Evolutionary conservation across 2,113 vertebrate genomes (phyloP).

Genomic region (Bubo scandiacus): DNA sequence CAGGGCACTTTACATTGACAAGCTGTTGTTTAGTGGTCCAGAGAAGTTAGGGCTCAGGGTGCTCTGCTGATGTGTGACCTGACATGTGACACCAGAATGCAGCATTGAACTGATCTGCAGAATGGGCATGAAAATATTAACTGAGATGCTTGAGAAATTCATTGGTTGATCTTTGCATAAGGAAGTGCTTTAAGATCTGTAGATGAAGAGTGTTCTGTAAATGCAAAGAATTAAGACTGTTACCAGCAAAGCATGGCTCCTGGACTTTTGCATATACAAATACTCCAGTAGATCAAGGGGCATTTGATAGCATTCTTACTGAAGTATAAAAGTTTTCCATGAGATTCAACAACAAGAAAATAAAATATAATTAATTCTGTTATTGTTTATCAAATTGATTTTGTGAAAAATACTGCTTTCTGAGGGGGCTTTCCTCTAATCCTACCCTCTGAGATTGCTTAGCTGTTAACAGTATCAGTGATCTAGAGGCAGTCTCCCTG

Average conservation of each 20-base stretch:
- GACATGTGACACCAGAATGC: neutral
- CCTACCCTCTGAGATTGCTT: neutral
- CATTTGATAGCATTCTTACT: neutral
- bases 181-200: neutral
- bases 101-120: neutral
- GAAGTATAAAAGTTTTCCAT: neutral
- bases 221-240: neutral
- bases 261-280: fast-evolving
- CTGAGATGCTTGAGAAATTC: neutral
- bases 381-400: neutral
- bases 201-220: neutral
- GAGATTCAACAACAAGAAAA: neutral
- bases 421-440: neutral
- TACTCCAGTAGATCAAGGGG: neutral
- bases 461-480: neutral
- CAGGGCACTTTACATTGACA: neutral
- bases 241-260: neutral
- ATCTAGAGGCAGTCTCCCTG: neutral
- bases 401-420: neutral
- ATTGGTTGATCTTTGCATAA: neutral
- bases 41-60: neutral
- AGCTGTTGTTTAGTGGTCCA: neutral
- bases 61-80: neutral
- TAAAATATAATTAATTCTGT: neutral
- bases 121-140: neutral